phyloP scores from a whole-genome alignment of 2,797 vertebrate species.

The Bryconaethiops microstoma region DNA sequence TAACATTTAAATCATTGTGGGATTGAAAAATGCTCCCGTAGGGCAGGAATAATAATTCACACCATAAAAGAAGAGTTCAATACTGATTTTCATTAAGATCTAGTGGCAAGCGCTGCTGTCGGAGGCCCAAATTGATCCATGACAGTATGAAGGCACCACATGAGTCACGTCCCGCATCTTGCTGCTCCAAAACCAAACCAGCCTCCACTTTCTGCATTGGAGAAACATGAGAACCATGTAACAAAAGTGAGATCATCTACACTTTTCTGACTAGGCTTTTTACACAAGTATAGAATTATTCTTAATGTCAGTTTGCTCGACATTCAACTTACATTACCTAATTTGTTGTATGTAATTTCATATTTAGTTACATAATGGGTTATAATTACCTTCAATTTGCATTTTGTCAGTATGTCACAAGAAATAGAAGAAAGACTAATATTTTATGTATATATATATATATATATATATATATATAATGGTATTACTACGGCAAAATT shows the following conservation, averaged over 20 bases:
- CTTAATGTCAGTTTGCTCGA: background rate
- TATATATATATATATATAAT: no score
- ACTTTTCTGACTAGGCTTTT: background rate
- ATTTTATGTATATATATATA: no score
- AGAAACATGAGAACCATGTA: background rate
- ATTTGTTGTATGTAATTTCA: no score
- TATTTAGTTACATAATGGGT: no score
- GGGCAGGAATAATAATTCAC: conserved; percentile 26
- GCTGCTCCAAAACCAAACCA: background rate
- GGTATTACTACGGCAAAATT: no score
- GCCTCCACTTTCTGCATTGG: background rate
- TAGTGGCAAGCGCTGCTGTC: conserved; percentile 7
- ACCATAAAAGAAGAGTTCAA: conserved; percentile 17
- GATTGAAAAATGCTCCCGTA: conserved; percentile 30
- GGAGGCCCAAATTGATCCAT: conserved; percentile 16
- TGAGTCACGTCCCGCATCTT: background rate
- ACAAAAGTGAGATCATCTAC: background rate
- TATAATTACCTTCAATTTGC: no score
- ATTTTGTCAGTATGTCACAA: no score
- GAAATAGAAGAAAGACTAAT: no score
- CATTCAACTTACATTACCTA: no score
- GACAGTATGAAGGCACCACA: conserved; percentile 3
- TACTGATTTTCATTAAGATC: conserved; percentile 36
- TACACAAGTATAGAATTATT: background rate
- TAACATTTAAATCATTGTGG: conserved; percentile 7